Evolutionary conservation across 2,888 invertebrate species (phyloP).

Genomic region (Melieria crassipennis): DNA sequence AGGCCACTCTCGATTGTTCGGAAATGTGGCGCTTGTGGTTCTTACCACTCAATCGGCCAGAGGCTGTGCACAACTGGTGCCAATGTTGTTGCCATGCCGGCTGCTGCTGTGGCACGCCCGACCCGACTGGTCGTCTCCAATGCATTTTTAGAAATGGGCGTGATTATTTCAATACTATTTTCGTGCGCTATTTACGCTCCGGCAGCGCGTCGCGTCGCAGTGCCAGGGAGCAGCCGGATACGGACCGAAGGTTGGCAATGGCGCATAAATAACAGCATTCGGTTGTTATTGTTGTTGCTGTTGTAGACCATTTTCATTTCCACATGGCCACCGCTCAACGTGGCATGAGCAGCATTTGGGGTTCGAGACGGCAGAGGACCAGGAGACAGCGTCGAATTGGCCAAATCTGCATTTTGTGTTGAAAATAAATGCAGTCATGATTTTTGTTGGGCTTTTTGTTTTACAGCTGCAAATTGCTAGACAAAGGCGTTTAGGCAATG

Average conservation of each 20-base stretch:
- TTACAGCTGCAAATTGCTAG: too few relatives aligned
- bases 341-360: not conserved
- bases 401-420: conserved; percentile 1
- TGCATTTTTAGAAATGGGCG: not conserved
- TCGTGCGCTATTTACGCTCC: not conserved
- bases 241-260: too few relatives aligned
- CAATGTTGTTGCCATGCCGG: not conserved
- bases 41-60: not conserved
- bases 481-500: too few relatives aligned
- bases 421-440: not conserved
- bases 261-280: too few relatives aligned
- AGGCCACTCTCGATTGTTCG: too few relatives aligned
- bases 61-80: not conserved
- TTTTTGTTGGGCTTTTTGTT: too few relatives aligned
- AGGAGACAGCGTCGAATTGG: not conserved
- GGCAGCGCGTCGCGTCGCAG: not conserved
- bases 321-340: not conserved
- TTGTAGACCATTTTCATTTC: not conserved
- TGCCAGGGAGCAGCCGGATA: too few relatives aligned
- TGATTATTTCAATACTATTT: conserved; percentile 10
- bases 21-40: not conserved
- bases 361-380: not conserved
- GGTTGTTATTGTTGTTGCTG: not conserved
- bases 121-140: not conserved
- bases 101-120: not conserved